A percentile compares a stretch with the other conserved stretches of the same genome.
These are phyloP conservation scores for Melanocharis versteri DNA, from an alignment of 2,113 vertebrate genomes.

Conservation along the genomic window DNA sequence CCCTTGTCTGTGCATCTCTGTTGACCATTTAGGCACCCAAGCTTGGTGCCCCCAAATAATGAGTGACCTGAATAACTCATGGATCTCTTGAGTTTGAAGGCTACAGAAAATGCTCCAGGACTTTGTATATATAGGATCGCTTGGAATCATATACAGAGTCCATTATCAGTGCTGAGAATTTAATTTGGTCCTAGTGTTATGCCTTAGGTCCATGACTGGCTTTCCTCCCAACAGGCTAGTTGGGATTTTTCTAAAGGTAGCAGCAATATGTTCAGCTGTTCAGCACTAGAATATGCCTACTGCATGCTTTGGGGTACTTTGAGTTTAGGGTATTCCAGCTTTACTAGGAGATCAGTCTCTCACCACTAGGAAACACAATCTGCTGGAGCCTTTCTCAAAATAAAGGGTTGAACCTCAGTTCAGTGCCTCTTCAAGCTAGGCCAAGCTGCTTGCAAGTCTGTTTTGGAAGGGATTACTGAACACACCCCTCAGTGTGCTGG, in stretches of 20 bases:
- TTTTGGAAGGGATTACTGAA: slow-evolving; percentile 32
- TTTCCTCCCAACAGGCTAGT: not conserved
- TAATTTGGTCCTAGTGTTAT: not conserved
- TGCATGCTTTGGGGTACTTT: not conserved
- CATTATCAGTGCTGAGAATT: not conserved
- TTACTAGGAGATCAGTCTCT: not conserved
- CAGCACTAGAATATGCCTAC: not conserved
- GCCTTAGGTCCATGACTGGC: not conserved
- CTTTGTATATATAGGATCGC: rapidly evolving
- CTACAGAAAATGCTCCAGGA: not conserved
- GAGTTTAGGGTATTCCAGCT: not conserved
- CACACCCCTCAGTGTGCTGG: not conserved
- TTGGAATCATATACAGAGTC: not conserved
- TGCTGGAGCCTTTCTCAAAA: not conserved
- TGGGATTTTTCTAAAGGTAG: not conserved
- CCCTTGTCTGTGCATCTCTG: not conserved
- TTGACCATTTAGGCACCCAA: not conserved
- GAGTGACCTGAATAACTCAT: not conserved
- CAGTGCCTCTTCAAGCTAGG: not conserved
- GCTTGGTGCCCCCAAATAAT: not conserved
- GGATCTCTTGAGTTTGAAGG: not conserved
- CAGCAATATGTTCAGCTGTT: not conserved
- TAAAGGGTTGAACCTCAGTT: not conserved
- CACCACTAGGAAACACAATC: not conserved
- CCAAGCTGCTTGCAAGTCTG: slow-evolving; percentile 29